Evolutionary conservation across 2,113 vertebrate species (phyloP).

Genomic region (Collichthys lucidus): DNA sequence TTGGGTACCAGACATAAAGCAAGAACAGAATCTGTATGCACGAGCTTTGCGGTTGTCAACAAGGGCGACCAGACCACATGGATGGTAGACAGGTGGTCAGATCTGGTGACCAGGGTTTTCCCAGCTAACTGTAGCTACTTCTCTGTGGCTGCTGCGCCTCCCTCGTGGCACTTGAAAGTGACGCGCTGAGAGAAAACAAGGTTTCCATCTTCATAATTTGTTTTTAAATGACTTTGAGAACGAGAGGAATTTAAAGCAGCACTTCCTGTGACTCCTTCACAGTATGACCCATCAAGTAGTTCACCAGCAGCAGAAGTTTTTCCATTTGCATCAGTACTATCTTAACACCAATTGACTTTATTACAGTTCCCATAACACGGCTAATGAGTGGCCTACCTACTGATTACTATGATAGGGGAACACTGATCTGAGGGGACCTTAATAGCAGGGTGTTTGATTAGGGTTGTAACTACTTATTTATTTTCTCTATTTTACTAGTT

Average conservation of each 20-base stretch:
- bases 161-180: background rate
- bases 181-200: background rate
- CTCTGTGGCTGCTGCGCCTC: background rate
- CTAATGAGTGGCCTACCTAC: background rate
- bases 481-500: background rate
- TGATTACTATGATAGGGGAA: background rate
- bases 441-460: background rate
- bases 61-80: conserved; percentile 14
- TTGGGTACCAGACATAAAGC: conserved; percentile 11
- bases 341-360: background rate
- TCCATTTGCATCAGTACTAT: background rate
- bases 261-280: background rate
- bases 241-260: background rate
- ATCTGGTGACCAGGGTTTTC: conserved; percentile 41
- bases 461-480: background rate
- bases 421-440: background rate
- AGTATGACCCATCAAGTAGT: background rate
- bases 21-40: conserved; percentile 5
- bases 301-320: background rate
- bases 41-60: conserved; percentile 48
- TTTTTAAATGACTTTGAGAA: background rate
- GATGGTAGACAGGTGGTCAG: conserved; percentile 40
- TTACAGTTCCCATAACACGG: background rate
- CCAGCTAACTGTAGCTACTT: conserved; percentile 9
- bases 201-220: background rate